Conservation (phyloP, 2,888 invertebrate genomes). For the Drosophila picticornis region DNA sequence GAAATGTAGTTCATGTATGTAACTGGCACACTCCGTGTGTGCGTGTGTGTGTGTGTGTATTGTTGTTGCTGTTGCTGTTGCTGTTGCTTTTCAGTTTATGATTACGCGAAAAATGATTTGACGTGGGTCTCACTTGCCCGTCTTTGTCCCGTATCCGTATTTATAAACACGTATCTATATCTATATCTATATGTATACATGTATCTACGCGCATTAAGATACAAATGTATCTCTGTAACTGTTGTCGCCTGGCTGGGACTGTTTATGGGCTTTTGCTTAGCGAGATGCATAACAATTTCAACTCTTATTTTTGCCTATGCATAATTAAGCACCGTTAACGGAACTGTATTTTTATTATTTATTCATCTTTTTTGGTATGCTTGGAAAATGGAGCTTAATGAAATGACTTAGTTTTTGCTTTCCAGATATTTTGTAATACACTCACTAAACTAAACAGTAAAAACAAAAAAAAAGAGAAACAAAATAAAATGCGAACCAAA, state of each 20-base stretch:
- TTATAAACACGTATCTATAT: neutral
- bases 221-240: constrained; percentile 17
- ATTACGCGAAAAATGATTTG: constrained; percentile 73
- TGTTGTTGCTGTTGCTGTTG: neutral
- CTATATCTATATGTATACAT: too few relatives aligned
- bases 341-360: constrained; percentile 57
- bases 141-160: constrained; percentile 25
- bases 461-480: neutral
- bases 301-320: constrained; percentile 54
- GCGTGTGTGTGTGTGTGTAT: neutral
- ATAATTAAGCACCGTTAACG: constrained; percentile 79
- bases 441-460: constrained; percentile 24
- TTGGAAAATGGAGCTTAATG: constrained; percentile 53
- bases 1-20: constrained; percentile 72
- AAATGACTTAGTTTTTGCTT: constrained; percentile 53
- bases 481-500: neutral
- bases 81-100: constrained; percentile 51
- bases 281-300: constrained; percentile 51
- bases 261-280: constrained; percentile 27
- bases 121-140: constrained; percentile 32
- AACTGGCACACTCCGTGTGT: constrained; percentile 63
- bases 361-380: constrained; percentile 38
- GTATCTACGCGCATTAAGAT: neutral
- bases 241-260: constrained; percentile 43
- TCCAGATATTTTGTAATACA: constrained; percentile 41